A percentile compares a stretch with the other conserved stretches of the same genome.
Conservation (phyloP, 2,113 vertebrate species). For the Ochotona curzoniae region DNA sequence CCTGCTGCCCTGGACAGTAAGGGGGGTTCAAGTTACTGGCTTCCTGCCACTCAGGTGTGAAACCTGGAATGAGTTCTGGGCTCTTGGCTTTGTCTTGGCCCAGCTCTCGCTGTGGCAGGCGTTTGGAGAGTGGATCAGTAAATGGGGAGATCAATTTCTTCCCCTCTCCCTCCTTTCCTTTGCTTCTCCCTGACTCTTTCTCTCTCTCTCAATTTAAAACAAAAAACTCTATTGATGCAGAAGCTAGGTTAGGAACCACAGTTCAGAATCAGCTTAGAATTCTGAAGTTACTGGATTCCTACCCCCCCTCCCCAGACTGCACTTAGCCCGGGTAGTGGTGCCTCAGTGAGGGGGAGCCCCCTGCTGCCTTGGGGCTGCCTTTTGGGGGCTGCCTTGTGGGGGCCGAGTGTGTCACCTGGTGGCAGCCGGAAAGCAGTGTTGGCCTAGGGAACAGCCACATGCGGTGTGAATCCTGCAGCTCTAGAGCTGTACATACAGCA, state of each 20-base stretch:
- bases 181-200: no score
- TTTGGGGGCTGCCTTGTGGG: not conserved
- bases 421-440: not conserved
- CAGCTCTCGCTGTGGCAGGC: no score
- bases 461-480: accelerated
- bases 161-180: no score
- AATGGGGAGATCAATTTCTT: no score
- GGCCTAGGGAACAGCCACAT: not conserved
- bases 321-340: not conserved
- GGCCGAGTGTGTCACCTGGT: not conserved
- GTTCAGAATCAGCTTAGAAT: not conserved
- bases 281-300: not conserved
- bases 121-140: no score
- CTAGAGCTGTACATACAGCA: not conserved
- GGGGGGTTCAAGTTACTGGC: no score
- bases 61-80: no score
- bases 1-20: no score
- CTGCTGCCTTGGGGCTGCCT: no score
- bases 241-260: not conserved
- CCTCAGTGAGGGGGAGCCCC: not conserved
- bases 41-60: no score
- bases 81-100: no score
- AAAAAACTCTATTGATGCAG: not conserved
- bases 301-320: not conserved
- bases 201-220: no score